Conservation (phyloP, 2,888 invertebrate species). For the Chaetogeoica ovagalla region DNA sequence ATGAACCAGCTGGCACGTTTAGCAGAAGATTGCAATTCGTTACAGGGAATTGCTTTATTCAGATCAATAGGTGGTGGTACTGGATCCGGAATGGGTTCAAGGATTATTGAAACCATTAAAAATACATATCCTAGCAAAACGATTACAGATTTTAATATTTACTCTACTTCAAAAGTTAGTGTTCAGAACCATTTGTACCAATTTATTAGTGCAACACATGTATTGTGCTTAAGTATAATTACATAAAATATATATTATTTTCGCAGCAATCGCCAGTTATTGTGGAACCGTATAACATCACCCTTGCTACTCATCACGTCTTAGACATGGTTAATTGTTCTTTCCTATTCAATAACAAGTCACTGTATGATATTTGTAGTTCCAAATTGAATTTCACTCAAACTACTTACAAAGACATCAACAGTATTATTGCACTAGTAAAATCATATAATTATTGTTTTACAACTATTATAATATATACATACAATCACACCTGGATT, state of each 20-base stretch:
- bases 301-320: conserved; percentile 66
- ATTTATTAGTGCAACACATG: too few species aligned
- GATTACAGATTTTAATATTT: conserved; percentile 65
- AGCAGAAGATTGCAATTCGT: conserved; percentile 54
- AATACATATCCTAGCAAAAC: conserved; percentile 69
- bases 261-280: conserved; percentile 71
- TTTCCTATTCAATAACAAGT: conserved; percentile 77
- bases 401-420: conserved; percentile 50
- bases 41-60: conserved; percentile 64
- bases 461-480: background rate
- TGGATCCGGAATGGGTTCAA: conserved; percentile 73
- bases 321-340: conserved; percentile 72
- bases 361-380: conserved; percentile 74
- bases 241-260: background rate
- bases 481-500: background rate
- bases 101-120: conserved; percentile 68
- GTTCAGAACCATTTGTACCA: background rate
- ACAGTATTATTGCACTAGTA: conserved; percentile 36
- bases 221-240: too few species aligned
- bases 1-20: conserved; percentile 33
- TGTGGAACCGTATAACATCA: conserved; percentile 77
- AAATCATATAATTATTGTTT: background rate
- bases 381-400: conserved; percentile 40
- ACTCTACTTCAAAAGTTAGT: conserved; percentile 74
- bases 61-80: conserved; percentile 78